These are phyloP conservation scores for Scotopteryx bipunctaria DNA, from an alignment of 2,888 invertebrate genomes.

Conservation along the genomic window DNA sequence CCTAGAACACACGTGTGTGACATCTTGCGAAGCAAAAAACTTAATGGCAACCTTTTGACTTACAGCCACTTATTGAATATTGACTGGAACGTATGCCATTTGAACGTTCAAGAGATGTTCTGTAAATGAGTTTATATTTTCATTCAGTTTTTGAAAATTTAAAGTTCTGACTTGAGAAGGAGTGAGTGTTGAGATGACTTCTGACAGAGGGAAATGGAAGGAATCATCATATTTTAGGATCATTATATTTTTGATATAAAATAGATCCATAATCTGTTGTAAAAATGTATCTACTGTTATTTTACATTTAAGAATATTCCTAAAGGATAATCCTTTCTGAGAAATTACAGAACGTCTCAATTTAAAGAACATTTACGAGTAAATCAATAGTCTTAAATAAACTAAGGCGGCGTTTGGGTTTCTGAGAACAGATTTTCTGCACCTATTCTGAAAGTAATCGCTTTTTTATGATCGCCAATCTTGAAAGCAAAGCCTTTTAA, in stretches of 20 bases:
- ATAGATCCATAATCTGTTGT: constrained; percentile 7
- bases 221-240: too few relatives aligned
- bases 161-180: not conserved
- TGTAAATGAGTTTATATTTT: constrained; percentile 7
- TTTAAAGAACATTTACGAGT: too few relatives aligned
- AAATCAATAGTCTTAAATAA: constrained; percentile 37
- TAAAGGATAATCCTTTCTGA: too few relatives aligned
- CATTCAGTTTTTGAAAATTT: constrained; percentile 1
- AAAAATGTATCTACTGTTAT: too few relatives aligned
- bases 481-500: constrained; percentile 65
- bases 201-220: too few relatives aligned
- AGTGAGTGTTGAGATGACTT: too few relatives aligned
- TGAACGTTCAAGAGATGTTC: constrained; percentile 7
- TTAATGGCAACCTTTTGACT: constrained; percentile 47
- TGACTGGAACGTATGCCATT: constrained; percentile 33
- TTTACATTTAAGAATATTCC: too few relatives aligned
- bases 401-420: constrained; percentile 35
- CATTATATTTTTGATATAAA: too few relatives aligned
- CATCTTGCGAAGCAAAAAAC: constrained; percentile 62
- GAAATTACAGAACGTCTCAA: too few relatives aligned
- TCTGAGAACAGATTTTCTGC: constrained; percentile 60
- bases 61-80: constrained; percentile 51
- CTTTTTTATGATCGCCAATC: constrained; percentile 67
- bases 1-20: constrained; percentile 71
- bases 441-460: constrained; percentile 66